These are phyloP conservation scores for Thera britannica DNA, from an alignment of 2,888 invertebrate species.

Conservation along the genomic window DNA sequence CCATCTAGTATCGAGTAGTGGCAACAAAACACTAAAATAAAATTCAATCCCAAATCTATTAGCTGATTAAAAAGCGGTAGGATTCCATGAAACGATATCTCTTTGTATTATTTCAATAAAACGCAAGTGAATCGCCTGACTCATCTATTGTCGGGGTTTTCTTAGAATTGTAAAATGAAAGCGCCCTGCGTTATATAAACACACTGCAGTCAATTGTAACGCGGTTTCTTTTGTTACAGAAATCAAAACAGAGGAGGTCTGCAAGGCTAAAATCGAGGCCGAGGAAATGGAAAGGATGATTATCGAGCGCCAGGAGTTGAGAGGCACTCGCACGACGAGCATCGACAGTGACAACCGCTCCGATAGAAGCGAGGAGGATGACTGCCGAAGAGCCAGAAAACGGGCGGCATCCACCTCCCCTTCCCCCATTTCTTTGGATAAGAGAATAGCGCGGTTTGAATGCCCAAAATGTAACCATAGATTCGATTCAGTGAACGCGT, in stretches of 20 bases:
- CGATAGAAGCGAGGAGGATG: slow-evolving; percentile 81
- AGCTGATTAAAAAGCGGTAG: slow-evolving; percentile 63
- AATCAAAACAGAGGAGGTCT: slow-evolving; percentile 81
- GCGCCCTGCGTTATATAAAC: slow-evolving; percentile 77
- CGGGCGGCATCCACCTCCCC: slow-evolving; percentile 74
- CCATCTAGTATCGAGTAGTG: slow-evolving; percentile 62
- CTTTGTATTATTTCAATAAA: slow-evolving; percentile 71
- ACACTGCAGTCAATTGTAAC: slow-evolving; percentile 72
- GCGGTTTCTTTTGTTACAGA: slow-evolving; percentile 79
- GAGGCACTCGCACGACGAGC: slow-evolving; percentile 71
- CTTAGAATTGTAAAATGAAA: slow-evolving; percentile 81
- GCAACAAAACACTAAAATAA: slow-evolving; percentile 35
- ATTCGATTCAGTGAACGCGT: slow-evolving; percentile 89
- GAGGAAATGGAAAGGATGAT: slow-evolving; percentile 67
- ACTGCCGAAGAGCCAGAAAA: slow-evolving; percentile 67
- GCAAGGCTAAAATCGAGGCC: slow-evolving; percentile 76
- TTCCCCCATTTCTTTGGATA: slow-evolving; percentile 68
- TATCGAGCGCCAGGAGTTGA: slow-evolving; percentile 64
- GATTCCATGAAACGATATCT: slow-evolving; percentile 53
- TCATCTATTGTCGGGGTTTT: slow-evolving; percentile 82
- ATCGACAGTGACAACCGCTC: slow-evolving; percentile 85
- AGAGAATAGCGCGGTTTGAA: slow-evolving; percentile 80
- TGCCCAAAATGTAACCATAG: slow-evolving; percentile 90
- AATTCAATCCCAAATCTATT: slow-evolving; percentile 61
- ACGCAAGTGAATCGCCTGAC: slow-evolving; percentile 72